Evolutionary conservation across 2,797 vertebrate genomes (phyloP).

Genomic region (Acipenser oxyrinchus): DNA sequence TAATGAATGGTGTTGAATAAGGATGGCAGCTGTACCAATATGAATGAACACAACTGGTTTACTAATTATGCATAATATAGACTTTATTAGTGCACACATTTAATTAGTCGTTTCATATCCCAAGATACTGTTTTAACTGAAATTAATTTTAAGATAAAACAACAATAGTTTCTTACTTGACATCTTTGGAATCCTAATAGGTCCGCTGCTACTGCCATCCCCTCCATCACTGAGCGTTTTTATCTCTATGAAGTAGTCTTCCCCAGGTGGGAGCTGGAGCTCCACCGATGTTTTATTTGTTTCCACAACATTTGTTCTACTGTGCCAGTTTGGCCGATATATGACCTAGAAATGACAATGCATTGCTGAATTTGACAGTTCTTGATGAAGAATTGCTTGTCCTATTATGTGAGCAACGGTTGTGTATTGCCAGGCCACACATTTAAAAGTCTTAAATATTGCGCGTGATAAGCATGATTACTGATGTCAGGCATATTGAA

Average conservation of each 20-base stretch:
- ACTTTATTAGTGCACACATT: background rate
- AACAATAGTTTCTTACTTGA: slow-evolving; percentile 60
- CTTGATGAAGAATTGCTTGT: too few relatives aligned
- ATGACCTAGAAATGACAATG: slow-evolving; percentile 53
- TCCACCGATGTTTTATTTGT: slow-evolving; percentile 79
- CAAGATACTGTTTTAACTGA: background rate
- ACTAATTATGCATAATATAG: slow-evolving; percentile 1
- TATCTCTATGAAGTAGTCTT: slow-evolving; percentile 82
- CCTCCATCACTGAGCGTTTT: slow-evolving; percentile 75
- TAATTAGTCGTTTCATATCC: background rate
- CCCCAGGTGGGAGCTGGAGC: slow-evolving; percentile 69
- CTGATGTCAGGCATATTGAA: too few relatives aligned
- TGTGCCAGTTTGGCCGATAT: slow-evolving; percentile 73
- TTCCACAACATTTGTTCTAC: slow-evolving; percentile 64
- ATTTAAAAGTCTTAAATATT: too few relatives aligned
- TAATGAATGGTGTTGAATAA: too few relatives aligned
- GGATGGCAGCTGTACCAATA: too few relatives aligned
- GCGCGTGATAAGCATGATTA: too few relatives aligned
- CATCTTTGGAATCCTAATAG: slow-evolving; percentile 82
- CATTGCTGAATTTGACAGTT: too few relatives aligned
- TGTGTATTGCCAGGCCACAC: too few relatives aligned
- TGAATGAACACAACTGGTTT: too few relatives aligned
- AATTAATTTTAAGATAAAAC: background rate
- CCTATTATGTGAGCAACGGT: too few relatives aligned
- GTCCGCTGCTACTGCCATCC: slow-evolving; percentile 76